These are phyloP conservation scores for Drosophila tanythrix DNA, from an alignment of 2,888 invertebrate species.

Conservation along the genomic window DNA sequence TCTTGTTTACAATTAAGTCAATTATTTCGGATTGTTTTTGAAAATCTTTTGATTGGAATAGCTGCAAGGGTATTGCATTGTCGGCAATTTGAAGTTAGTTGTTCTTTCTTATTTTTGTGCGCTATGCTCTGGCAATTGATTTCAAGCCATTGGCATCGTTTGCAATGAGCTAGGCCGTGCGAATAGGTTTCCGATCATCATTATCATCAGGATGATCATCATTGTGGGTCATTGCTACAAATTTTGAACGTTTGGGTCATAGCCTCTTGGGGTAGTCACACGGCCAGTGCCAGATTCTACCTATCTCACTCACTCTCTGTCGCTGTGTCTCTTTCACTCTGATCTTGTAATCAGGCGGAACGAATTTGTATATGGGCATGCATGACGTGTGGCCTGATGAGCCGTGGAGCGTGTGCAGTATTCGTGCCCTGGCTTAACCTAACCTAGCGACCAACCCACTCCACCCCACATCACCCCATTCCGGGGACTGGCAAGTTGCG, in stretches of 20 bases:
- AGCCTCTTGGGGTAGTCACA: constrained; percentile 72
- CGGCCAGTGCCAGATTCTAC: constrained; percentile 38
- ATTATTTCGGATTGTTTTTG: background rate
- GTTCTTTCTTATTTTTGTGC: constrained; percentile 27
- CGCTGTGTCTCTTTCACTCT: constrained; percentile 14
- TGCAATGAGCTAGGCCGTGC: constrained; percentile 77
- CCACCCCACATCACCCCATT: background rate
- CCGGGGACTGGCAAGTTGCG: constrained; percentile 11
- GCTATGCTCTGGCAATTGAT: constrained; percentile 77
- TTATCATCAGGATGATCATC: constrained; percentile 41
- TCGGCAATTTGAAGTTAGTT: background rate
- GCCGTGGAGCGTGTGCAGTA: constrained; percentile 67
- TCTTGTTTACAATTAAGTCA: background rate
- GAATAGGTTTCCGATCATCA: constrained; percentile 72
- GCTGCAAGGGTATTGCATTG: constrained; percentile 24
- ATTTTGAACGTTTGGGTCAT: constrained; percentile 82
- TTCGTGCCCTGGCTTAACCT: constrained; percentile 52
- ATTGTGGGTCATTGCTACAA: constrained; percentile 77
- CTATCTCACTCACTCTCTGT: constrained; percentile 10
- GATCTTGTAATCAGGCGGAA: constrained; percentile 80
- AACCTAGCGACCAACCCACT: constrained; percentile 33
- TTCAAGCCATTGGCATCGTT: constrained; percentile 79
- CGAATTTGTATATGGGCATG: constrained; percentile 82
- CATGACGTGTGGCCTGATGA: constrained; percentile 81
- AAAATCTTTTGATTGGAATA: background rate